A percentile compares a stretch with the other conserved stretches of the same genome.
Evolutionary conservation across 2,888 invertebrate genomes (phyloP).

Genomic region (Diplolepis rosae): DNA sequence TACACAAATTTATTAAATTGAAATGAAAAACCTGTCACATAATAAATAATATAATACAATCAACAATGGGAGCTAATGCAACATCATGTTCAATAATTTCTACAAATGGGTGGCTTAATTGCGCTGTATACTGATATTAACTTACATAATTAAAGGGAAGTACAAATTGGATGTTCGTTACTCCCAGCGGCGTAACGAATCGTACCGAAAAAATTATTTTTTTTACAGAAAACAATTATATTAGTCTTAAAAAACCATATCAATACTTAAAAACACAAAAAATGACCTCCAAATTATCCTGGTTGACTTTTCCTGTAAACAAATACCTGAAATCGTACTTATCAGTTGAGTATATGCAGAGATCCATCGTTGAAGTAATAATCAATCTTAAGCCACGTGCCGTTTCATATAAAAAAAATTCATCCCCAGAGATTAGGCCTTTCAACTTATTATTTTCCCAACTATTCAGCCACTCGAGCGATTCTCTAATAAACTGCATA

Average conservation of each 20-base stretch:
- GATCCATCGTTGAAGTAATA: constrained; percentile 36
- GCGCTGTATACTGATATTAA: constrained; percentile 40
- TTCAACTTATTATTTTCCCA: constrained; percentile 31
- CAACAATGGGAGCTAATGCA: background rate
- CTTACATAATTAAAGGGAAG: constrained; percentile 49
- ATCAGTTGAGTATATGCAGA: constrained; percentile 37
- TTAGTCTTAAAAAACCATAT: constrained; percentile 2
- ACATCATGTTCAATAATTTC: constrained; percentile 45
- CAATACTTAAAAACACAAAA: background rate
- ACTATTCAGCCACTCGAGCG: too few relatives aligned
- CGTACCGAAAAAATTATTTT: too few relatives aligned
- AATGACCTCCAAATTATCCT: constrained; percentile 48
- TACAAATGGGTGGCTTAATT: constrained; percentile 39
- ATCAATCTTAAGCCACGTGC: constrained; percentile 31
- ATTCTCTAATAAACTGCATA: constrained; percentile 21
- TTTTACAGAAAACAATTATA: too few relatives aligned
- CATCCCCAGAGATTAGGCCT: background rate
- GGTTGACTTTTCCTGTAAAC: too few relatives aligned
- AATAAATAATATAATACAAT: constrained; percentile 39
- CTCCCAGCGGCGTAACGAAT: too few relatives aligned
- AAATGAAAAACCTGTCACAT: constrained; percentile 33
- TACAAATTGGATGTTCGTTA: constrained; percentile 41
- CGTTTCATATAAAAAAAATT: constrained; percentile 35
- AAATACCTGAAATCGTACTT: too few relatives aligned
- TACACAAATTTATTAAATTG: too few relatives aligned